These are phyloP conservation scores for Daboia siamensis DNA, from an alignment of 2,113 vertebrate species.

Conservation along the genomic window DNA sequence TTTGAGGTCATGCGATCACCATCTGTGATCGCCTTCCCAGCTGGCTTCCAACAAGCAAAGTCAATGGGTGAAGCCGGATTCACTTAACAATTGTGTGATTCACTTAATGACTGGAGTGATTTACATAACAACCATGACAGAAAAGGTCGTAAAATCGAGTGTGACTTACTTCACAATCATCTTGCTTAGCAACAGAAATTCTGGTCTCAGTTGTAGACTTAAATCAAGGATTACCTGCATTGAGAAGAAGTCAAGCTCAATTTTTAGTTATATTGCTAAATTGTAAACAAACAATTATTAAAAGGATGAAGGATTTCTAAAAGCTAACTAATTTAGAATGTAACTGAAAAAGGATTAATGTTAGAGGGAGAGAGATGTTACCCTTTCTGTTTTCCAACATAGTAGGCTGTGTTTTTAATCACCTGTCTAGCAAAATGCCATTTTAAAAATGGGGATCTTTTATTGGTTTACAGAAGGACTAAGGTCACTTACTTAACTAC, in stretches of 20 bases:
- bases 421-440: slow-evolving; percentile 49
- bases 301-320: slow-evolving; percentile 36
- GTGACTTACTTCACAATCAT: neutral
- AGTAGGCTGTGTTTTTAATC: slow-evolving; percentile 66
- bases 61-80: neutral
- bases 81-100: neutral
- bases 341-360: neutral
- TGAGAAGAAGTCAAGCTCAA: slow-evolving; percentile 19
- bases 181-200: neutral
- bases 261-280: slow-evolving; percentile 29
- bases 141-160: neutral
- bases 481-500: slow-evolving; percentile 68
- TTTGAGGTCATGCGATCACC: neutral
- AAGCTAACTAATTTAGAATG: slow-evolving; percentile 29
- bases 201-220: neutral
- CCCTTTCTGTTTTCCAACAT: slow-evolving; percentile 37
- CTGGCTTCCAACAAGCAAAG: neutral
- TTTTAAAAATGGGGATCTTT: slow-evolving; percentile 33
- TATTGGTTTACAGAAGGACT: slow-evolving; percentile 76
- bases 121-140: neutral
- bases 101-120: neutral
- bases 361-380: neutral
- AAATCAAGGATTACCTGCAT: neutral
- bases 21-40: neutral
- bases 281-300: slow-evolving; percentile 5